phyloP scores from a whole-genome alignment of 53 echinoderm and acorn worm genomes.

The Luidia sarsii region DNA sequence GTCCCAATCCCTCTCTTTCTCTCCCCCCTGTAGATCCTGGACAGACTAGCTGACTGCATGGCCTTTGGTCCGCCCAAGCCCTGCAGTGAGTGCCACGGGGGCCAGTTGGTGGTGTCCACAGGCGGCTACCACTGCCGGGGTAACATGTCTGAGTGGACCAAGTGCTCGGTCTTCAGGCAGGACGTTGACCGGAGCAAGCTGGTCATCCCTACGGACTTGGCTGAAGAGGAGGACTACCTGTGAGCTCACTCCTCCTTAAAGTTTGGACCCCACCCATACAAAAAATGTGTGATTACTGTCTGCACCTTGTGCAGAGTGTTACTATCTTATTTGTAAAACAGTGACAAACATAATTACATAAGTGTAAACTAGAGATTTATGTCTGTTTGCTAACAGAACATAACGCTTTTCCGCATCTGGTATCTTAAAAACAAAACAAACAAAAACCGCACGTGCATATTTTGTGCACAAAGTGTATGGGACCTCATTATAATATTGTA shows the following conservation, averaged over 20 bases:
- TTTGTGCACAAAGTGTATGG: no score
- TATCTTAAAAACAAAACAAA: no score
- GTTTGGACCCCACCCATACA: no score
- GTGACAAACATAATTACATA: no score
- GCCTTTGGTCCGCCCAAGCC: constrained; percentile 80
- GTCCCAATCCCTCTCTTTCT: background rate
- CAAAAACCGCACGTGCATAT: no score
- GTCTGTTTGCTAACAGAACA: no score
- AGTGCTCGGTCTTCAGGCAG: constrained; percentile 70
- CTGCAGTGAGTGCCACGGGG: constrained; percentile 79
- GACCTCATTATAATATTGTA: no score
- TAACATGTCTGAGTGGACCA: constrained; percentile 90
- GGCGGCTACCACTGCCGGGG: constrained; percentile 80
- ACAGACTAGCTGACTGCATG: constrained; percentile 82
- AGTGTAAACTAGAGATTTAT: no score
- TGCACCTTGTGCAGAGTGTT: no score
- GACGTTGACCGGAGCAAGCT: constrained; percentile 63
- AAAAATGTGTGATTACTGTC: no score
- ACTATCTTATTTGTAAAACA: no score
- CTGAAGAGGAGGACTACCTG: constrained; percentile 72
- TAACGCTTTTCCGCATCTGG: no score
- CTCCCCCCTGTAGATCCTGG: constrained; percentile 67
- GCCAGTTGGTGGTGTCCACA: constrained; percentile 66
- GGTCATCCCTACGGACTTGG: constrained; percentile 59
- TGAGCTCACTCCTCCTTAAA: constrained; percentile 59